A percentile compares a stretch with the other conserved stretches of the same genome.
Conservation (phyloP, 2,113 vertebrate species). For the Micromys minutus region DNA sequence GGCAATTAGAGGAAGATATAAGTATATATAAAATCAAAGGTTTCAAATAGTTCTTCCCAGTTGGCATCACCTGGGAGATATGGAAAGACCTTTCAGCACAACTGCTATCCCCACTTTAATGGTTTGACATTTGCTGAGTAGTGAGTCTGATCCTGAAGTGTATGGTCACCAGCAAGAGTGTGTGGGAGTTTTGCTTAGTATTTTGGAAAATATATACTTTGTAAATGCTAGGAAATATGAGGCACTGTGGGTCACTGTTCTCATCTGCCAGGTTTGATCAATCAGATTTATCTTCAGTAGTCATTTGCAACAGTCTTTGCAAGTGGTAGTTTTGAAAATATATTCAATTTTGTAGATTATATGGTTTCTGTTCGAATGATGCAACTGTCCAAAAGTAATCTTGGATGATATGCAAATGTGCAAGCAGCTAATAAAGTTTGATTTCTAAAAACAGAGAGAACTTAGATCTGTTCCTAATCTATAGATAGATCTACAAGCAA, state of each 20-base stretch:
- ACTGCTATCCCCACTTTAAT: conserved; percentile 14
- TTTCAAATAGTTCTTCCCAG: conserved; percentile 16
- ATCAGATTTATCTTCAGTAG: conserved; percentile 17
- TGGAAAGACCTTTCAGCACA: conserved; percentile 45
- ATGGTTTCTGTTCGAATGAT: not conserved
- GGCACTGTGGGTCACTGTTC: conserved; percentile 6
- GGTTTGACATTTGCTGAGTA: conserved; percentile 27
- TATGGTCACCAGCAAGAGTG: not conserved
- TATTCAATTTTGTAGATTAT: not conserved
- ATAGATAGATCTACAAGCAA: not conserved
- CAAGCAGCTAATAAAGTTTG: not conserved
- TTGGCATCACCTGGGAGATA: not conserved
- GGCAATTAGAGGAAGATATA: conserved; percentile 36
- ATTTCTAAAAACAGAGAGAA: conserved; percentile 8
- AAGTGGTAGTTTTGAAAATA: conserved; percentile 8
- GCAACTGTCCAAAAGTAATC: not conserved
- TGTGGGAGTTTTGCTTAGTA: conserved; percentile 29
- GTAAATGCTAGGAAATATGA: not conserved
- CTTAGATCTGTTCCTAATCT: not conserved
- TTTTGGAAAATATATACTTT: conserved; percentile 27
- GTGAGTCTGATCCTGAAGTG: not conserved
- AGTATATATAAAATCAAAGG: not conserved
- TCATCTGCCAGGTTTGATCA: not conserved
- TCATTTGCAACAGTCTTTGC: not conserved
- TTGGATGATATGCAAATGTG: not conserved